These are phyloP conservation scores for Phyllotreta cruciferae DNA, from an alignment of 2,888 invertebrate genomes.

Conservation along the genomic window DNA sequence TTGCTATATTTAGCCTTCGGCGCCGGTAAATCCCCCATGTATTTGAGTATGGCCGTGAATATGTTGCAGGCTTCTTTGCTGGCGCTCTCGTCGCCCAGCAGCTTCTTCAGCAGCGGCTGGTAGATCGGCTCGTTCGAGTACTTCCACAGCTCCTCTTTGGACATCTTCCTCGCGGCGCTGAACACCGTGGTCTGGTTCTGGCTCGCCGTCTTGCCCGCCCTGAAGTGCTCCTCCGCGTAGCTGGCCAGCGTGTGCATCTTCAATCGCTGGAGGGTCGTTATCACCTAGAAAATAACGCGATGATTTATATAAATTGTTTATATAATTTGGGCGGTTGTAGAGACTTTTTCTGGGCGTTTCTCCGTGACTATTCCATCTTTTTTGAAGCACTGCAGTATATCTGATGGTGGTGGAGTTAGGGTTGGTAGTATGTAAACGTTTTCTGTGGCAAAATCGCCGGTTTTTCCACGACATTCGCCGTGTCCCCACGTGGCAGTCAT, in stretches of 20 bases:
- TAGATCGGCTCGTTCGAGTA: slow-evolving; percentile 83
- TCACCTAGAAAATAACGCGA: slow-evolving; percentile 39
- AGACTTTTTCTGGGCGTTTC: slow-evolving; percentile 15
- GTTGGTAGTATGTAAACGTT: slow-evolving; percentile 87
- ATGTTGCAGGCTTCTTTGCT: slow-evolving; percentile 72
- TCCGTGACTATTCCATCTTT: slow-evolving; percentile 61
- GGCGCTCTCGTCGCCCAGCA: slow-evolving; percentile 73
- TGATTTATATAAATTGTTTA: background rate
- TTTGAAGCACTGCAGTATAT: slow-evolving; percentile 71
- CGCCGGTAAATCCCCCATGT: slow-evolving; percentile 93
- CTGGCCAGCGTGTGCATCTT: slow-evolving; percentile 84
- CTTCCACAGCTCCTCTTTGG: slow-evolving; percentile 80
- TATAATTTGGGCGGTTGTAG: slow-evolving; percentile 19
- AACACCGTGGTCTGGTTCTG: slow-evolving; percentile 70
- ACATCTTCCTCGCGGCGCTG: slow-evolving; percentile 69
- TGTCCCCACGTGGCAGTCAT: slow-evolving; percentile 76
- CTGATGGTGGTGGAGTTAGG: slow-evolving; percentile 73
- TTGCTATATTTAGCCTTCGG: slow-evolving; percentile 76
- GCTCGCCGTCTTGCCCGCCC: slow-evolving; percentile 61
- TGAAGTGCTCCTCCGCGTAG: slow-evolving; percentile 84
- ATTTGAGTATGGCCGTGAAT: slow-evolving; percentile 74
- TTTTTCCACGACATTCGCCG: slow-evolving; percentile 72
- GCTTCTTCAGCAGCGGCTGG: slow-evolving; percentile 80
- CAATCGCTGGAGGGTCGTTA: slow-evolving; percentile 68
- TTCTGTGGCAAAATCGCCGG: slow-evolving; percentile 87